Evolutionary conservation across 2,113 vertebrate species (phyloP), one percentile per base, ranked within the genome.

Genomic region (Heterochromis multidens): DNA sequence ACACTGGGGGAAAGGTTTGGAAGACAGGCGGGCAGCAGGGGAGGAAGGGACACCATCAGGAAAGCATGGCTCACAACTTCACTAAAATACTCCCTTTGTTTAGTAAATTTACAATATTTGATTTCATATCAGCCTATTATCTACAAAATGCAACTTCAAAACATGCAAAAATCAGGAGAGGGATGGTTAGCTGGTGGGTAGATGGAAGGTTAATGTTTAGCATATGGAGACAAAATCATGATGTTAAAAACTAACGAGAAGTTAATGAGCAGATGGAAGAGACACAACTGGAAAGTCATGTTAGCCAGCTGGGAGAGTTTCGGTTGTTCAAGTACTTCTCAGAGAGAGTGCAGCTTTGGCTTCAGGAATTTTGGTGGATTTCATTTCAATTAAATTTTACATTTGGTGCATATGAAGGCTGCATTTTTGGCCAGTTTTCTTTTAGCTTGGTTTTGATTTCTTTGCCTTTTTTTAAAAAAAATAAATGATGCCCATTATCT

Each of bases 111-210:
- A 70, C 40, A 1, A 70, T 70, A 72, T 29, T 31, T 49, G 43
- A 52, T 72, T 27, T 33, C 21, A 56, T 11, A 61, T 49, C 77
- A 80, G 77, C 83, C 49, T 27, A 67, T 27, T 70, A 31, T 67
- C 74, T 72, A 81, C 52, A 3, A 57, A 81, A 40, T 87, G 82
- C 78, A 78, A 82, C 54, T 63, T 14, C 57, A 67, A 72, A 85
- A 9, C 91, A 91, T 94, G 91, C 91, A 92, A 46, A 85, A 88
- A 79, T 23, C 80, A 87, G 90, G 77, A 86, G 29, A 77, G 83
- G 84, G 87, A 89, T 89, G 92, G 83, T 72, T 40, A 77, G 88
- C 89, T 58, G 59, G 81, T 82, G 83, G 54, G 84, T 74, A 4
- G 77, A 84, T 89, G 90, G 65, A 84, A 56, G 63, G 33, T 77